A percentile compares a stretch with the other conserved stretches of the same genome.
Evolutionary conservation across 2,888 invertebrate genomes (phyloP).

Genomic region (Latrodectus hesperus): DNA sequence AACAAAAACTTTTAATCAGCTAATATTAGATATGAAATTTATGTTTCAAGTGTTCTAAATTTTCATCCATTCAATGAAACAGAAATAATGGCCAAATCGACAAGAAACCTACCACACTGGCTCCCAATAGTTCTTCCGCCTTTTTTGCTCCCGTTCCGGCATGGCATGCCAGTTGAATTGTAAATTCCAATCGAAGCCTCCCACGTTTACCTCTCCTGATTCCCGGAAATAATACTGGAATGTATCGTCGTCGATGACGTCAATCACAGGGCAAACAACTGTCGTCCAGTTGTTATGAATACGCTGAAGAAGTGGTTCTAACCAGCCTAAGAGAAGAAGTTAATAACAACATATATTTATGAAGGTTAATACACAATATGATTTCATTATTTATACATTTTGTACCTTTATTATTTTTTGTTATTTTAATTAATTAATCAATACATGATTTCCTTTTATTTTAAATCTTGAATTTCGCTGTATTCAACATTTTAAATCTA

Average conservation of each 20-base stretch:
- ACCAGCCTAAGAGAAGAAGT: conserved; percentile 82
- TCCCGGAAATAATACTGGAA: conserved; percentile 86
- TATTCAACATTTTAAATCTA: no score
- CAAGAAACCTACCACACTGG: conserved; percentile 82
- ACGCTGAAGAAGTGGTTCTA: conserved; percentile 92
- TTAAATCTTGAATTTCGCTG: no score
- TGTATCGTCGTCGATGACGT: conserved; percentile 94
- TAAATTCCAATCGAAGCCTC: conserved; percentile 81
- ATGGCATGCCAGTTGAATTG: conserved; percentile 99
- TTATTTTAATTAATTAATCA: no score
- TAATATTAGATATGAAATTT: neutral
- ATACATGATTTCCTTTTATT: no score
- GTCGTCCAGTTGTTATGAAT: conserved; percentile 89
- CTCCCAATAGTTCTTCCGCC: conserved; percentile 90
- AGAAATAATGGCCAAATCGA: neutral
- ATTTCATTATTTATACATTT: no score
- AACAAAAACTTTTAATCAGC: neutral
- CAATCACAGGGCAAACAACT: conserved; percentile 96
- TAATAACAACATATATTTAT: no score
- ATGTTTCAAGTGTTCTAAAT: neutral
- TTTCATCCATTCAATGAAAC: neutral
- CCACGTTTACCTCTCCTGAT: conserved; percentile 78
- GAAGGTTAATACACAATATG: no score
- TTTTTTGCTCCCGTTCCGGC: conserved; percentile 89
- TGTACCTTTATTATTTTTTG: no score